Evolutionary conservation across 2,888 invertebrate genomes (phyloP).

Genomic region (Amphipyra berbera): DNA sequence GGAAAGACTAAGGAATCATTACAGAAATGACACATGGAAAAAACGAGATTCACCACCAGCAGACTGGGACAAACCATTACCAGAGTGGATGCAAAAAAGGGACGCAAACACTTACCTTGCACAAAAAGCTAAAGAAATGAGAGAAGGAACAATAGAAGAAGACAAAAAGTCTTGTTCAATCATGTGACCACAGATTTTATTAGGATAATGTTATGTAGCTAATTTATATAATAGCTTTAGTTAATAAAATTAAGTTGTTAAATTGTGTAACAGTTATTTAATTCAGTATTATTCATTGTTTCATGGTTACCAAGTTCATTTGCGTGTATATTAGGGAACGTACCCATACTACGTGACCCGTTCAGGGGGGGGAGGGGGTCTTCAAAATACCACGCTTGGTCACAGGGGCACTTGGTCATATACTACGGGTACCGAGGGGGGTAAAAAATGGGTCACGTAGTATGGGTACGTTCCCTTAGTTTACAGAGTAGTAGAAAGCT

Average conservation of each 20-base stretch:
- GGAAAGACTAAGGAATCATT: constrained; percentile 91
- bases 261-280: constrained; percentile 8
- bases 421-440: no score
- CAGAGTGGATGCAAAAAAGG: constrained; percentile 92
- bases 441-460: no score
- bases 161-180: constrained; percentile 74
- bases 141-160: constrained; percentile 73
- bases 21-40: constrained; percentile 94
- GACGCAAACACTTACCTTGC: constrained; percentile 92
- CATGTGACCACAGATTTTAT: constrained; percentile 70
- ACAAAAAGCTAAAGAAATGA: constrained; percentile 91
- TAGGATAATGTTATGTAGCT: constrained; percentile 39
- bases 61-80: constrained; percentile 95
- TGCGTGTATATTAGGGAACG: no score
- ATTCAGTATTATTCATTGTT: no score
- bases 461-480: no score
- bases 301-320: no score
- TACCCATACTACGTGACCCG: no score
- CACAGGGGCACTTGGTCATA: no score
- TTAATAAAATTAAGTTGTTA: constrained; percentile 38
- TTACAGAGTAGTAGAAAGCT: no score
- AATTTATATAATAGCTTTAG: constrained; percentile 41
- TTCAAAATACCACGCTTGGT: no score
- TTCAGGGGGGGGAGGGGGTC: no score
- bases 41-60: constrained; percentile 93